A percentile compares a stretch with the other conserved stretches of the same genome.
Conservation (phyloP, 2,888 invertebrate species). For the Merodon equestris region DNA sequence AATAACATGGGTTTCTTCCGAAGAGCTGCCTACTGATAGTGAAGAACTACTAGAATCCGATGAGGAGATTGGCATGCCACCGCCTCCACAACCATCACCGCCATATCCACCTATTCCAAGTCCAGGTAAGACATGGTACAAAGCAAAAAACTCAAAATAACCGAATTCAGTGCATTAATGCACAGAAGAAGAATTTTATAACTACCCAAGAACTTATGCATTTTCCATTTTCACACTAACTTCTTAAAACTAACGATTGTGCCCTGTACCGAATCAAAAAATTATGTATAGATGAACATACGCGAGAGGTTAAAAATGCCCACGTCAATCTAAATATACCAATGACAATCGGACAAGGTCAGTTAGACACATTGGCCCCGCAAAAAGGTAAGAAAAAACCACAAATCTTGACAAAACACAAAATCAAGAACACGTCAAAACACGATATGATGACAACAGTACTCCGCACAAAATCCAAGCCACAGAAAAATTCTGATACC, state of each 20-base stretch:
- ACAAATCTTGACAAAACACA: too few relatives aligned
- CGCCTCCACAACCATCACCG: neutral
- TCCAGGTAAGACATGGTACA: conserved; percentile 20
- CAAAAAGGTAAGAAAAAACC: conserved; percentile 32
- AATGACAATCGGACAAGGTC: neutral
- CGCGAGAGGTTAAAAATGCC: conserved; percentile 29
- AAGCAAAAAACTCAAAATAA: too few relatives aligned
- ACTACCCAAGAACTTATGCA: too few relatives aligned
- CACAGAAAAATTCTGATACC: neutral
- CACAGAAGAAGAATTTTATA: too few relatives aligned
- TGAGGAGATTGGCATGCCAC: neutral
- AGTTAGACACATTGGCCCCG: neutral
- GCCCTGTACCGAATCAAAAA: neutral
- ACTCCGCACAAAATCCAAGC: neutral
- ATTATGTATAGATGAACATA: conserved; percentile 33
- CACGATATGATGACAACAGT: neutral
- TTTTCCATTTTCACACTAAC: too few relatives aligned
- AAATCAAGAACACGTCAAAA: too few relatives aligned
- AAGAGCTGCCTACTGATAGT: conserved; percentile 56
- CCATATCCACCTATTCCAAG: neutral
- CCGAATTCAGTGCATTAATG: too few relatives aligned
- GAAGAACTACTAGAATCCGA: conserved; percentile 46
- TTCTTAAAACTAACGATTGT: too few relatives aligned
- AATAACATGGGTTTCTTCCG: conserved; percentile 54
- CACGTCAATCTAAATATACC: neutral